Base-by-base conservation (phyloP, 2,797 vertebrate species). In the Acropternis orthonyx region DNA sequence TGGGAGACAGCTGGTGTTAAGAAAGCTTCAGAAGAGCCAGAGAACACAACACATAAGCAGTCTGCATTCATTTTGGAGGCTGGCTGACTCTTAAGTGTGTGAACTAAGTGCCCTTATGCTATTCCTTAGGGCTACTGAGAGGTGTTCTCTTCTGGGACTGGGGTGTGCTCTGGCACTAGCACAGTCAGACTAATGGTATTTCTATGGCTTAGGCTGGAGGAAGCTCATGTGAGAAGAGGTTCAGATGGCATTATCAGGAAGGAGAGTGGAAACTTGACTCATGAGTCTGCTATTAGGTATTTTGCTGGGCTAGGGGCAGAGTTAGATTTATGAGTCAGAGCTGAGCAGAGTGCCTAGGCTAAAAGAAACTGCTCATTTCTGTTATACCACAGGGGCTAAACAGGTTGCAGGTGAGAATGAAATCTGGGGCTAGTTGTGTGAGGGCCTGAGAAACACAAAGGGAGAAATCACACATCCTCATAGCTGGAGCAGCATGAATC, bases 301-400 rank as follows among this genome's bases (percentile, higher is more conserved):
- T 22, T 10, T 36, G 51, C 44, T 55, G 72, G 36, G 46, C n/a
- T 65, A 10, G 30, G 46, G 71, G 24, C 8, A 67, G 20, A 41
- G 15, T 27, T 41, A 41, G 55, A 23, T n/a, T 76, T 24, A 14
- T 7, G 20, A 32, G 36, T 58, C 55, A 39, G 44, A 49, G 24
- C 15, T 17, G 28, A 69, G 61, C 8, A 52, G 61, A 37, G 17
- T 21, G 5, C 23, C 19, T 21, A 52, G 34, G 28, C 66, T 54
- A 24, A 61, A 48, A 75, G 26, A 56, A 56, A 21, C 9, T 9
- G 20, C 43, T 85, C 19, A 4, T 17, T 36, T 62, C 39, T 77
- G 37, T 17, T n/a, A 43, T 19, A 80, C n/a, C 0, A 0, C 22
- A 49, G 39, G 15, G 54, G 9, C 5, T 41, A 43, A 71, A 15